Evolutionary conservation across 2,113 vertebrate genomes (phyloP).

Genomic region (Pampusana beccarii): DNA sequence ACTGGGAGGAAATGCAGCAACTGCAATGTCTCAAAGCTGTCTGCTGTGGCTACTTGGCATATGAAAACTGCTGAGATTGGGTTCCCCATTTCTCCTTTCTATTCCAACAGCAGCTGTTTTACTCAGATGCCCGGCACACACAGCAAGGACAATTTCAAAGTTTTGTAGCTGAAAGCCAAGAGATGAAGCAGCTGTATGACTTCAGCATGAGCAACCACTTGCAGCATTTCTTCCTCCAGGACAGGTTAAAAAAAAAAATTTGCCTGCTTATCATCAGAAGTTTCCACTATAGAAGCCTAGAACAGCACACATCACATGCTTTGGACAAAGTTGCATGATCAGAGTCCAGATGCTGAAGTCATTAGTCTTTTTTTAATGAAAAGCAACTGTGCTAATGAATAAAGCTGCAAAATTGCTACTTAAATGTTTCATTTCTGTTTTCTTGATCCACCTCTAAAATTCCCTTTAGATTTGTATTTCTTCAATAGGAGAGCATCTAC

Average conservation of each 20-base stretch:
- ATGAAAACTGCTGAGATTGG: not conserved
- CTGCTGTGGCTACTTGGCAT: not conserved
- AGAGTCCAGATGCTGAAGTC: not conserved
- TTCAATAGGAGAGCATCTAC: not conserved
- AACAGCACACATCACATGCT: not conserved
- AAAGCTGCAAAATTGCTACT: not conserved
- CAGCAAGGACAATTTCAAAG: not conserved
- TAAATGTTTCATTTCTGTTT: not conserved
- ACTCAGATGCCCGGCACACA: not conserved
- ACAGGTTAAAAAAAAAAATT: not conserved
- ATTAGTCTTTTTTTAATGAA: not conserved
- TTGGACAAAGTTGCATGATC: not conserved
- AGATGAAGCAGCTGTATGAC: not conserved
- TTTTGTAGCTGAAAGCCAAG: not conserved
- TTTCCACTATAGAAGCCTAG: not conserved
- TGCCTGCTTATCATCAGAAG: not conserved
- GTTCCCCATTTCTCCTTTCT: not conserved
- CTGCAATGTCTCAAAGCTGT: not conserved
- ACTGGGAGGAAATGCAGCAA: not conserved
- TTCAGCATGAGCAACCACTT: not conserved
- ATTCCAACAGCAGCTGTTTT: not conserved
- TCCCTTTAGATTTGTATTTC: not conserved
- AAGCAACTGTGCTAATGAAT: not conserved
- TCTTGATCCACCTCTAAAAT: not conserved
- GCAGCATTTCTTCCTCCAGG: not conserved